These are phyloP conservation scores for Oryzias sinensis DNA, from an alignment of 2,797 vertebrate genomes.

Conservation along the genomic window DNA sequence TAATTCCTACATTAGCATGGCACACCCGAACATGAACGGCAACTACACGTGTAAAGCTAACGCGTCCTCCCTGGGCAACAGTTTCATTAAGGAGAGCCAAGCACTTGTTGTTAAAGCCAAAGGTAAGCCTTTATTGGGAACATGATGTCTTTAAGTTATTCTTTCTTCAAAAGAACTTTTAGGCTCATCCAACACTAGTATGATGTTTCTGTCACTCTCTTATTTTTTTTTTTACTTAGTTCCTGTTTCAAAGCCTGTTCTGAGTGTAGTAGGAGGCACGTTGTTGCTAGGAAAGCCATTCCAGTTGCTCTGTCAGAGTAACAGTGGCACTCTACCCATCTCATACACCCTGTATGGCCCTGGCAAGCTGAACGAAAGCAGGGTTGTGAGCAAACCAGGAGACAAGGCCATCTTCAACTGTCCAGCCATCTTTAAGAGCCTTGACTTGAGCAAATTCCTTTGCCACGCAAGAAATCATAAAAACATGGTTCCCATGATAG, in stretches of 20 bases:
- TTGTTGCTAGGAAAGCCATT: constrained; percentile 69
- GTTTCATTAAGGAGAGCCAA: constrained; percentile 58
- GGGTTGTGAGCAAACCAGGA: constrained; percentile 13
- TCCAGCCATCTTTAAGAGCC: constrained; percentile 37
- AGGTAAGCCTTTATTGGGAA: constrained; percentile 51
- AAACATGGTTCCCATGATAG: accelerated
- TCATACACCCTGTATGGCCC: constrained; percentile 52
- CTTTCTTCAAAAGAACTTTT: no score
- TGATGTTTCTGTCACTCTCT: background rate
- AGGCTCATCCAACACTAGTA: no score
- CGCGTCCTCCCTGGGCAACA: accelerated
- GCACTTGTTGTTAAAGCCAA: constrained; percentile 52
- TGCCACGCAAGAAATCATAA: constrained; percentile 64
- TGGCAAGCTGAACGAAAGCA: accelerated
- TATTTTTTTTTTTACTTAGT: constrained; percentile 43
- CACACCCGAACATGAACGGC: constrained; percentile 41
- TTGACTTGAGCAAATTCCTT: constrained; percentile 43
- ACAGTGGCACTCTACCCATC: constrained; percentile 71
- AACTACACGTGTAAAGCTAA: constrained; percentile 67
- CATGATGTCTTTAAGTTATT: no score
- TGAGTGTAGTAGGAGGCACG: constrained; percentile 55
- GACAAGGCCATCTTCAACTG: constrained; percentile 65
- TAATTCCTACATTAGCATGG: background rate
- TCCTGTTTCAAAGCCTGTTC: constrained; percentile 60
- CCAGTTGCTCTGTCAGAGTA: constrained; percentile 63